Conservation (phyloP, 2,113 vertebrate species). For the Quiscalus mexicanus region DNA sequence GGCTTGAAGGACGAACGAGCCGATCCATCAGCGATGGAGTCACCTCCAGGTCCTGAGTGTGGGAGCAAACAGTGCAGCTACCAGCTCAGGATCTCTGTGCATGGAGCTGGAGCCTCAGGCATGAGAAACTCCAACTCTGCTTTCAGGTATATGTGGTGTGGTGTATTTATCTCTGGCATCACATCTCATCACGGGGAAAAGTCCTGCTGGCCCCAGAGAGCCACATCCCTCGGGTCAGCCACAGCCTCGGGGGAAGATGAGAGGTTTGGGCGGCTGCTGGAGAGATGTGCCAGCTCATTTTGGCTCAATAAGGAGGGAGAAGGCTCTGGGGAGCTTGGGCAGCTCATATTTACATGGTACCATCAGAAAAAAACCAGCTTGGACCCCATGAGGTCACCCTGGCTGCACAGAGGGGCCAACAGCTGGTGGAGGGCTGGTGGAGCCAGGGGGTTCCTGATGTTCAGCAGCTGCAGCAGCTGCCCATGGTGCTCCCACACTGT, state of each 20-base stretch:
- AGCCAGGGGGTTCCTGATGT: background rate
- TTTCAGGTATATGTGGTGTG: constrained; percentile 16
- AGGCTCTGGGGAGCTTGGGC: background rate
- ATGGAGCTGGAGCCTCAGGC: background rate
- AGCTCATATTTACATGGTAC: background rate
- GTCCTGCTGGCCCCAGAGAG: background rate
- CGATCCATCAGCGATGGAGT: rapidly evolving
- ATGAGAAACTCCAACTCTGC: background rate
- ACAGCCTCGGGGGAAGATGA: background rate
- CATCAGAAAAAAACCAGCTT: background rate
- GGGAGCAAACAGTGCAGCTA: background rate
- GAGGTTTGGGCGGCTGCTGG: background rate
- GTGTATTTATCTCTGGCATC: background rate
- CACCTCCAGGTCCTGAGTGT: background rate
- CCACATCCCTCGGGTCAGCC: background rate
- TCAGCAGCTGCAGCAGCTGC: background rate
- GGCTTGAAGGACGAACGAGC: rapidly evolving
- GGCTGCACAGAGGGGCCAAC: rapidly evolving
- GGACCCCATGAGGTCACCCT: background rate
- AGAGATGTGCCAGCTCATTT: background rate
- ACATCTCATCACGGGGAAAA: background rate
- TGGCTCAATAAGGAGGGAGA: background rate
- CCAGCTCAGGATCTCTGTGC: background rate
- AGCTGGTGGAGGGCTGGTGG: background rate
- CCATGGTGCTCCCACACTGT: rapidly evolving